Conservation (phyloP, 1,140 invertebrate species). For the Hydropsyche tenuis region DNA sequence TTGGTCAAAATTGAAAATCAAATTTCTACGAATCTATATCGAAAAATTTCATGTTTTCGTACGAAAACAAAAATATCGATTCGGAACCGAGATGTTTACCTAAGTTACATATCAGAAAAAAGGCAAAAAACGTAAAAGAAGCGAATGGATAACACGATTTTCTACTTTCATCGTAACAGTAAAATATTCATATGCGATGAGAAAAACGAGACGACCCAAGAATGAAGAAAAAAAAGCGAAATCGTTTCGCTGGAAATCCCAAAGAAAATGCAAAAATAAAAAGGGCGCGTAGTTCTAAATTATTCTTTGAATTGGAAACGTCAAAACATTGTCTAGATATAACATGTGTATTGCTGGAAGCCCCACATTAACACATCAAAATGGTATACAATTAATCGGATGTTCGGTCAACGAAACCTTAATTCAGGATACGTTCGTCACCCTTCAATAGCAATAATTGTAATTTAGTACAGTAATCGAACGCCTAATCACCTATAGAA, state of each 20-base stretch:
- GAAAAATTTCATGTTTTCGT: no score
- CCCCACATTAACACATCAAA: neutral
- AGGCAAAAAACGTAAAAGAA: slow-evolving; percentile 7
- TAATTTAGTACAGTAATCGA: neutral
- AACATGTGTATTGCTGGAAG: neutral
- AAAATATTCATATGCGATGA: slow-evolving; percentile 13
- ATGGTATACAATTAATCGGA: neutral
- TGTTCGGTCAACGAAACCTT: neutral
- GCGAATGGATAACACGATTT: slow-evolving; percentile 18
- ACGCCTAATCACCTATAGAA: slow-evolving; percentile 1
- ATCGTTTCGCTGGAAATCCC: no score
- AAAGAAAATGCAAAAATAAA: no score
- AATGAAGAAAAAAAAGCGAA: no score
- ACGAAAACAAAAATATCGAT: slow-evolving; percentile 20
- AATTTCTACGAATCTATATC: no score
- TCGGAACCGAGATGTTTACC: neutral
- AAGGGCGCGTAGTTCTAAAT: neutral
- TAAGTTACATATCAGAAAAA: no score
- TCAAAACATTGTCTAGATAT: neutral
- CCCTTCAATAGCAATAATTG: neutral
- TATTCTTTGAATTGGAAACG: neutral
- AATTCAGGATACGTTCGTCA: neutral
- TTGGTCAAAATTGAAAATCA: no score
- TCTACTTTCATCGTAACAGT: slow-evolving; percentile 6
- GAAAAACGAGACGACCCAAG: neutral